Evolutionary conservation across 2,888 invertebrate genomes (phyloP).

Genomic region (Alitta virens): DNA sequence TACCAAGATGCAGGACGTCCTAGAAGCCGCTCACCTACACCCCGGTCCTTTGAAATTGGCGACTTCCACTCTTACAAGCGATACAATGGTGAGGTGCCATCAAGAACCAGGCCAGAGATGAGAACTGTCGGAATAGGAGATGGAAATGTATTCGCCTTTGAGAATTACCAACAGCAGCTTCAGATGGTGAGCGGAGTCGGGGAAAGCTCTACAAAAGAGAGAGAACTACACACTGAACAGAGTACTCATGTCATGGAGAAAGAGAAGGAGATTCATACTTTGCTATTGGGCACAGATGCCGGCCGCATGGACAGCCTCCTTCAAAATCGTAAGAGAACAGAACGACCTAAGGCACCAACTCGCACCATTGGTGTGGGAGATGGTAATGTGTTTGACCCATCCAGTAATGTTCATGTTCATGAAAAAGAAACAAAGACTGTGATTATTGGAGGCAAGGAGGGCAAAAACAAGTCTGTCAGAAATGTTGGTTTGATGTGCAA

Average conservation of each 20-base stretch:
- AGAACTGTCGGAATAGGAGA: slow-evolving; percentile 44
- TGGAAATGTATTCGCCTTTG: slow-evolving; percentile 34
- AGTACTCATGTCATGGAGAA: slow-evolving; percentile 28
- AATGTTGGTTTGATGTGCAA: slow-evolving; percentile 49
- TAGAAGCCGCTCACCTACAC: slow-evolving; percentile 6
- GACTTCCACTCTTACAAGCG: slow-evolving; percentile 7
- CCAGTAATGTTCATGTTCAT: slow-evolving; percentile 46
- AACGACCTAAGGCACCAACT: slow-evolving; percentile 44
- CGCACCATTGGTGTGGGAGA: slow-evolving; percentile 66
- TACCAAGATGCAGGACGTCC: slow-evolving; percentile 6
- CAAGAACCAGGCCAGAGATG: slow-evolving; percentile 16
- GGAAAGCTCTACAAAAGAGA: slow-evolving; percentile 22
- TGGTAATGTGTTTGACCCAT: slow-evolving; percentile 55
- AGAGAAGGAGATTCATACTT: slow-evolving; percentile 33
- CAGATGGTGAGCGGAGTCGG: slow-evolving; percentile 23
- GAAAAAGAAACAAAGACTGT: slow-evolving; percentile 55
- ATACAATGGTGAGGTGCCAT: slow-evolving; percentile 2
- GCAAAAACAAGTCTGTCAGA: slow-evolving; percentile 40
- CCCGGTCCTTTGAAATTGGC: slow-evolving; percentile 10
- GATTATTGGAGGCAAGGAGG: slow-evolving; percentile 39
- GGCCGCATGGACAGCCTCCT: slow-evolving; percentile 33
- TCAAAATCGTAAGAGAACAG: slow-evolving; percentile 4
- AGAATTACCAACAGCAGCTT: slow-evolving; percentile 30
- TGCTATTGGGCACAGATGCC: slow-evolving; percentile 25
- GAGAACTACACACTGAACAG: slow-evolving; percentile 29